Base-by-base conservation (phyloP, 1,140 invertebrate species). In the Aleiodes sp. region DNA sequence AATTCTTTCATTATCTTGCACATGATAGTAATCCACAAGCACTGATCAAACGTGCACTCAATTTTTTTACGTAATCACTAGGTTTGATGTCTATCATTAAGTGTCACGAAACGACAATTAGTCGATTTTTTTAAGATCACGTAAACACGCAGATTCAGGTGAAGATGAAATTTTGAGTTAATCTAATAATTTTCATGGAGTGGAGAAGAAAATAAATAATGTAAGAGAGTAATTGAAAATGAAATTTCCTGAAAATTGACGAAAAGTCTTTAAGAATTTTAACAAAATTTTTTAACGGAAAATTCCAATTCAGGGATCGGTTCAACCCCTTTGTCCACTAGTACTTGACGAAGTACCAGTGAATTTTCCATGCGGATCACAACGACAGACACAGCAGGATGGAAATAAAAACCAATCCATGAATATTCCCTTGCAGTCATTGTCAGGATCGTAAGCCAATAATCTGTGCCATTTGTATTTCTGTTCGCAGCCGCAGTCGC, bases 401-500 rank as follows among this genome's bases (percentile, higher is more conserved):
- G 95, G 95, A 84, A 96, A 97, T 59, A 95, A 90, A 85, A 97
- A 97, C 96, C 96, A 97, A 83, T 97, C 96, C 88, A 96, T 96
- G 82, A 97, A 97, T 71, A 97, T 96, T 61, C 95, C 96, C 78
- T 94, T 93, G 82, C 96, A 97, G 80, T 96, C 94, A 80, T 97
- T 96, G 73, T 95, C 93, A 0, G 95, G 95, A 86, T 97, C 96
- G 81, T 96, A 97, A 14, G 95, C 93, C 8, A 97, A 86, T 0
- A 97, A 87, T 28, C 96, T 89, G 85, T 97, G 94, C 88, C 94
- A 93, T 73, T 95, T 94, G 84, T 94, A 95, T 78, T 96, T 95
- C 77, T 96, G 94, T 76, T 96, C 94, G 80, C 96, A 97, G 6
- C 92, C 92, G 78, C 96, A 97, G 72, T 96, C 95, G 0, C 89